Evolutionary conservation across 2,797 vertebrate genomes (phyloP).

Genomic region (Tinamus major): DNA sequence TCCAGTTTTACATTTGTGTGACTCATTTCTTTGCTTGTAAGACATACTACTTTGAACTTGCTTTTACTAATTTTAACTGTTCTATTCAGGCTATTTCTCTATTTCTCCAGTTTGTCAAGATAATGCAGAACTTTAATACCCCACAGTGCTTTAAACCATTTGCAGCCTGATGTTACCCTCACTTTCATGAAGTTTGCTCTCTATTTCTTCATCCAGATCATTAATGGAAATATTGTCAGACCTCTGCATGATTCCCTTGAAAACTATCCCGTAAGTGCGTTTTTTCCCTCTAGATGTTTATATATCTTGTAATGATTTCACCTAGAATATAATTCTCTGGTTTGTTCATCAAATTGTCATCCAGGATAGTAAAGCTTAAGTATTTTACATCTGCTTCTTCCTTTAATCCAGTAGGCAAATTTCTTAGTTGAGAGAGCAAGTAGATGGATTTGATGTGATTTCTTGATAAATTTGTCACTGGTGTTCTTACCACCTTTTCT

Average conservation of each 20-base stretch:
- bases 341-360: neutral
- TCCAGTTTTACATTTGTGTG: neutral
- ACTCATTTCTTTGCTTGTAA: neutral
- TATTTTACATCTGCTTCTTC: constrained; percentile 7
- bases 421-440: neutral
- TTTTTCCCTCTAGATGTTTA: constrained; percentile 28
- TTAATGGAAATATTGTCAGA: constrained; percentile 60
- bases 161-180: neutral
- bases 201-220: constrained; percentile 63
- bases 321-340: neutral
- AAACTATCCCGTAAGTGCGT: constrained; percentile 47
- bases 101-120: neutral
- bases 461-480: neutral
- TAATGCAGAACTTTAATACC: neutral
- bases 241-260: constrained; percentile 59
- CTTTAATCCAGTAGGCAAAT: neutral
- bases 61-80: neutral
- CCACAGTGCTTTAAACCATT: neutral
- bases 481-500: neutral
- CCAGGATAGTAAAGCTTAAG: neutral
- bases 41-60: neutral
- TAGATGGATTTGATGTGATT: neutral
- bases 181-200: constrained; percentile 47
- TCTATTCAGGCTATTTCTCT: neutral
- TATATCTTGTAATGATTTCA: constrained; percentile 15